These are phyloP conservation scores for Lepilemur ruficaudatus DNA, from an alignment of 2,797 vertebrate species.

Conservation along the genomic window DNA sequence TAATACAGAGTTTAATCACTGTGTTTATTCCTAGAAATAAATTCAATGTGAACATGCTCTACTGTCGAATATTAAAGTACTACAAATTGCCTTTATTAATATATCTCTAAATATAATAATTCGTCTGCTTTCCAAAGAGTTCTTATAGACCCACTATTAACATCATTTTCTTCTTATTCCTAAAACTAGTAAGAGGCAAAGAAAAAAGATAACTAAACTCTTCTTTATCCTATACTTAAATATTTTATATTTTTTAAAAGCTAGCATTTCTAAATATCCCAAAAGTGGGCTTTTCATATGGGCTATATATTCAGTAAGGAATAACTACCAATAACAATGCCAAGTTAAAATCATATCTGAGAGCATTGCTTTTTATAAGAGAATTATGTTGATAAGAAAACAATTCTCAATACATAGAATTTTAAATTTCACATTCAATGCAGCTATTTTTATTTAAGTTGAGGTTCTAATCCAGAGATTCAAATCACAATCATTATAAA, in stretches of 20 bases:
- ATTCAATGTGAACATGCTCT: background rate
- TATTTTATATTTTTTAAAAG: background rate
- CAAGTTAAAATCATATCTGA: background rate
- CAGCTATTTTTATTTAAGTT: background rate
- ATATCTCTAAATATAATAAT: background rate
- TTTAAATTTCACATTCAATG: background rate
- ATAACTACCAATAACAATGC: background rate
- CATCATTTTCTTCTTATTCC: background rate
- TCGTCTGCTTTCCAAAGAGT: background rate
- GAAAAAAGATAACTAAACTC: background rate
- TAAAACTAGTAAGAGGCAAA: background rate
- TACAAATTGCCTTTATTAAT: background rate
- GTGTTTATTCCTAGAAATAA: background rate
- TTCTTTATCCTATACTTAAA: background rate
- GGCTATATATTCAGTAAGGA: background rate
- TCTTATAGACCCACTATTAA: background rate
- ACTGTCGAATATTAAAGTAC: background rate
- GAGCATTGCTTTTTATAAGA: background rate
- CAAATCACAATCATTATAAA: background rate
- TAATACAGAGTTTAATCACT: background rate
- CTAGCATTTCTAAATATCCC: background rate
- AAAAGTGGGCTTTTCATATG: background rate
- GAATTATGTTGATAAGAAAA: background rate
- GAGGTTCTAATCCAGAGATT: background rate
- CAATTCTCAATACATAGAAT: background rate